Evolutionary conservation across 2,113 vertebrate genomes (phyloP).

Genomic region (Amphilophus citrinellus): DNA sequence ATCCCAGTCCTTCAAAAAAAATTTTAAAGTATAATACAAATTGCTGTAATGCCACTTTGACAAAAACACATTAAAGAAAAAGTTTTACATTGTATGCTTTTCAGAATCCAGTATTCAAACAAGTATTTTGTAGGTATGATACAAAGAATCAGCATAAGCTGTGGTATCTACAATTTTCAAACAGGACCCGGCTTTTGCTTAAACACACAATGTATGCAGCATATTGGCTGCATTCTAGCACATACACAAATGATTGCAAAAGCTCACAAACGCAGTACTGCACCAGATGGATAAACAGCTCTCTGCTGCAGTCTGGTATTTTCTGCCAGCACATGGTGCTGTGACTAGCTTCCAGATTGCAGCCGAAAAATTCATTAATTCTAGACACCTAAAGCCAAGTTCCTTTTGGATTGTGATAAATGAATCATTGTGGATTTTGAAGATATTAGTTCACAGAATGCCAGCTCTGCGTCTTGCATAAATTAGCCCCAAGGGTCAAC

Average conservation of each 20-base stretch:
- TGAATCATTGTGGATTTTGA: conserved; percentile 69
- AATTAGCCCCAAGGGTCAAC: conserved; percentile 68
- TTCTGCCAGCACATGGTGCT: conserved; percentile 59
- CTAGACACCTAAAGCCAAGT: conserved; percentile 66
- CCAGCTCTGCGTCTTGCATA: conserved; percentile 64
- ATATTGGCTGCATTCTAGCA: conserved; percentile 5
- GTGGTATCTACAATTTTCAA: not conserved
- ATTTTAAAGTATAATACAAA: not conserved
- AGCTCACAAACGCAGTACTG: conserved; percentile 31
- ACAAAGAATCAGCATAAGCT: not conserved
- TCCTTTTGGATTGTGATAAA: conserved; percentile 68
- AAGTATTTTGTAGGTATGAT: not conserved
- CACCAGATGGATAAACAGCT: conserved; percentile 66
- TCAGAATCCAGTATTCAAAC: too few relatives aligned
- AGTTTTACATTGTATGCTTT: too few relatives aligned
- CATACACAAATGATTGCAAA: conserved; percentile 27
- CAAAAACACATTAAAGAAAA: not conserved
- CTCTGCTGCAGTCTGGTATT: conserved; percentile 60
- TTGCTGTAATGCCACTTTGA: not conserved
- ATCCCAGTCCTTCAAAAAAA: not conserved
- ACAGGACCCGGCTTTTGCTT: not conserved
- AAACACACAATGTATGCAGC: conserved; percentile 22
- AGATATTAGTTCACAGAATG: conserved; percentile 65
- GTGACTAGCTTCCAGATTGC: conserved; percentile 60
- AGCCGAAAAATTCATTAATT: conserved; percentile 65